Conservation (phyloP, 2,888 invertebrate genomes). For the Nysson spinosus region DNA sequence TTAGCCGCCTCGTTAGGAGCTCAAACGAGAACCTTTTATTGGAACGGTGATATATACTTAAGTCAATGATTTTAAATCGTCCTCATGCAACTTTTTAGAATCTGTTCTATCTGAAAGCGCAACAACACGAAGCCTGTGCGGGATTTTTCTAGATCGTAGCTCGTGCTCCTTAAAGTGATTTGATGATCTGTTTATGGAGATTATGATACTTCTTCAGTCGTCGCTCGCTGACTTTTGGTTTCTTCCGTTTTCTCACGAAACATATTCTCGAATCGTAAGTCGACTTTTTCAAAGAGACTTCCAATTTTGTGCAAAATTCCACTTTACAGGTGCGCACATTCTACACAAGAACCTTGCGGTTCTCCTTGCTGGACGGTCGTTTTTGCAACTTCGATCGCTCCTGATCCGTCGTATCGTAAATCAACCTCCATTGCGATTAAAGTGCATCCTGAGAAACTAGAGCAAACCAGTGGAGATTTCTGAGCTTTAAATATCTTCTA, state of each 20-base stretch:
- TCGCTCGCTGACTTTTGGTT: slow-evolving; percentile 24
- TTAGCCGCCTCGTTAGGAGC: slow-evolving; percentile 11
- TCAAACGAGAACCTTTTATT: neutral
- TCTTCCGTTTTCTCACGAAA: slow-evolving; percentile 27
- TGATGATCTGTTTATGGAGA: slow-evolving; percentile 1
- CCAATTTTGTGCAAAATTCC: slow-evolving; percentile 46
- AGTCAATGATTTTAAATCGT: too few species aligned
- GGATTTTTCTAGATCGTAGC: too few species aligned
- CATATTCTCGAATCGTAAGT: slow-evolving; percentile 5
- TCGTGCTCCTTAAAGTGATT: too few species aligned
- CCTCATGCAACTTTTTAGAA: too few species aligned
- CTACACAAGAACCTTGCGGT: slow-evolving; percentile 38
- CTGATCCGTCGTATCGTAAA: slow-evolving; percentile 44
- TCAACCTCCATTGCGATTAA: slow-evolving; percentile 44
- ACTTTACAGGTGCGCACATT: slow-evolving; percentile 31
- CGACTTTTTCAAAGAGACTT: slow-evolving; percentile 35
- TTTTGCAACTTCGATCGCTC: slow-evolving; percentile 41
- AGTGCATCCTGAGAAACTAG: slow-evolving; percentile 43
- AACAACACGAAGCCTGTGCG: too few species aligned
- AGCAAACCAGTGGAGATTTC: too few species aligned
- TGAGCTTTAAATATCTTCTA: too few species aligned
- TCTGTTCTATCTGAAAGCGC: too few species aligned
- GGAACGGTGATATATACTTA: neutral
- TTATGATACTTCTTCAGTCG: slow-evolving; percentile 7
- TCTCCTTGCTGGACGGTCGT: slow-evolving; percentile 28